phyloP scores from a whole-genome alignment of 1,140 invertebrate species.

The Zophobas atratus region DNA sequence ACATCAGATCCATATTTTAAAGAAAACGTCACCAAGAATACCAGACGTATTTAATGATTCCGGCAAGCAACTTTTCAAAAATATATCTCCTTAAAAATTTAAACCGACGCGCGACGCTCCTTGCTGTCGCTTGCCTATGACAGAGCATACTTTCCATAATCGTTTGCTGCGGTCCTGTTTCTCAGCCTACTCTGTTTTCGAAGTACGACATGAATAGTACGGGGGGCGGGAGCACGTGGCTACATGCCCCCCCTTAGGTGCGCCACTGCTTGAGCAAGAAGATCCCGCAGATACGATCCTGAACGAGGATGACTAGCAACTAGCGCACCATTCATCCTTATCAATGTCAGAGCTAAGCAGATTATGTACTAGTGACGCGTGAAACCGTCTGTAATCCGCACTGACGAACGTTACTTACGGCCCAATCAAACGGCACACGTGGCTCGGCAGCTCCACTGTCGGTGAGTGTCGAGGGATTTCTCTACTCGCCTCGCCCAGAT shows the following conservation, averaged over 20 bases:
- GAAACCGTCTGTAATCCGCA: conserved; percentile 67
- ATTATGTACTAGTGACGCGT: conserved; percentile 68
- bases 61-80: no score
- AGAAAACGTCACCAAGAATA: no score
- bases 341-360: conserved; percentile 67
- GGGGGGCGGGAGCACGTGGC: background rate
- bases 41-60: no score
- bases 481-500: conserved; percentile 43
- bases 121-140: no score
- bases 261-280: conserved; percentile 9
- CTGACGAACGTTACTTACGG: conserved; percentile 64
- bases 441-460: conserved; percentile 54
- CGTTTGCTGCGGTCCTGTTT: no score
- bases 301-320: conserved; percentile 47
- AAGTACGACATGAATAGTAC: no score
- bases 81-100: no score
- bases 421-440: conserved; percentile 66
- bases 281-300: conserved; percentile 22
- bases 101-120: no score
- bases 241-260: background rate
- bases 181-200: no score
- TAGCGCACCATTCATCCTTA: conserved; percentile 65
- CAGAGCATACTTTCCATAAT: no score
- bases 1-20: no score
- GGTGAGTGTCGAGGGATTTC: conserved; percentile 55